Conservation (phyloP, 2,797 vertebrate genomes). For the Psittacula echo region DNA sequence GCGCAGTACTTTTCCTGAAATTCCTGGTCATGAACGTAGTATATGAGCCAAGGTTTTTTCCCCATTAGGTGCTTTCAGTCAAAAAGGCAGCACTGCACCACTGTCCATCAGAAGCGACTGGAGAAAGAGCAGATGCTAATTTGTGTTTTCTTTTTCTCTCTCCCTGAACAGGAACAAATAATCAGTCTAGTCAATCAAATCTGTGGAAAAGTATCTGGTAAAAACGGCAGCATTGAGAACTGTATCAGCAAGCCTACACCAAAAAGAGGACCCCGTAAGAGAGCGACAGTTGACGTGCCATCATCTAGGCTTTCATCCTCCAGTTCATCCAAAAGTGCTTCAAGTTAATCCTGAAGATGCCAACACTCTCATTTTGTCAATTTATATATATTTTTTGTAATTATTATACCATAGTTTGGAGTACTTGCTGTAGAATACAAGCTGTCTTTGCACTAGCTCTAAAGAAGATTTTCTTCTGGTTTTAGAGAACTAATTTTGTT, state of each 20-base stretch:
- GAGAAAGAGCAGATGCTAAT: not conserved
- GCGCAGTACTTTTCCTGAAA: too few species aligned
- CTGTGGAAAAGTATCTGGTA: conserved; percentile 90
- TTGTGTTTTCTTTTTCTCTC: not conserved
- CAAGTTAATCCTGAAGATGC: conserved; percentile 85
- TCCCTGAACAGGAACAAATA: conserved; percentile 90
- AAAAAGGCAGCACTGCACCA: not conserved
- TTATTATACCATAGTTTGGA: conserved; percentile 91
- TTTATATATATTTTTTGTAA: conserved; percentile 83
- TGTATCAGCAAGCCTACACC: conserved; percentile 88
- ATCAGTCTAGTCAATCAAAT: conserved; percentile 96
- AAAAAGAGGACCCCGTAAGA: conserved; percentile 95
- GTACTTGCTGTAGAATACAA: conserved; percentile 94
- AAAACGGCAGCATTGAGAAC: conserved; percentile 86
- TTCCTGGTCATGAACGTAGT: not conserved
- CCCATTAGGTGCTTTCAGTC: not conserved
- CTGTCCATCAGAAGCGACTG: not conserved
- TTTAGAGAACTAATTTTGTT: conserved; percentile 89
- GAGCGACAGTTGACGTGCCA: conserved; percentile 91
- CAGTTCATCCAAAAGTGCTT: conserved; percentile 89
- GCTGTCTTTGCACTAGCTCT: conserved; percentile 99
- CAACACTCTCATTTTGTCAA: conserved; percentile 78
- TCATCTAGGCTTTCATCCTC: conserved; percentile 89
- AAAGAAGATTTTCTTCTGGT: conserved; percentile 94
- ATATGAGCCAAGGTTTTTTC: not conserved